A percentile compares a stretch with the other conserved stretches of the same genome.
Conservation (phyloP, 2,797 vertebrate genomes). For the Diplodus puntazzo region DNA sequence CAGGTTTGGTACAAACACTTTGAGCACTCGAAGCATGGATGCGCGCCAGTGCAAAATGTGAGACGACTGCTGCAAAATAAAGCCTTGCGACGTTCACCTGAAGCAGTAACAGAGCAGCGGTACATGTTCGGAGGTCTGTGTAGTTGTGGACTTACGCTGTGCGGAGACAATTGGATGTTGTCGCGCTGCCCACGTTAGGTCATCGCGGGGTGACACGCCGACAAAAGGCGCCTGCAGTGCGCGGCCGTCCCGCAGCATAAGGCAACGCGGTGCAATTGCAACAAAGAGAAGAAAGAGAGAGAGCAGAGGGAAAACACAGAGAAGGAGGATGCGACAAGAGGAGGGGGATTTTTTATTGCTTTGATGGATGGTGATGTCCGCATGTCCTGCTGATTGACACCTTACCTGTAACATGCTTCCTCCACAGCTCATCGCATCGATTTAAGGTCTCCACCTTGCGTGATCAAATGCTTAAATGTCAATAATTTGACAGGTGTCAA, state of each 20-base stretch:
- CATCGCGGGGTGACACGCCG: conserved; percentile 45
- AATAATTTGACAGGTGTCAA: conserved; percentile 66
- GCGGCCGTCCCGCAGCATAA: conserved; percentile 29
- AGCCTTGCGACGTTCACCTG: neutral
- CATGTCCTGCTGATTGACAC: conserved; percentile 53
- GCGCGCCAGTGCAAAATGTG: neutral
- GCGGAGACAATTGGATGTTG: conserved; percentile 11
- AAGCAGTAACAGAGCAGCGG: neutral
- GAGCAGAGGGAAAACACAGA: neutral
- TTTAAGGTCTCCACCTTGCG: conserved; percentile 23
- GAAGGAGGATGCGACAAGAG: conserved; percentile 1
- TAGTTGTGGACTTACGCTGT: neutral
- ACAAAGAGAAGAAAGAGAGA: conserved; percentile 19
- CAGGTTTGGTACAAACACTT: too few species aligned
- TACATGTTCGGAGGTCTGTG: neutral
- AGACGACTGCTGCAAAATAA: neutral
- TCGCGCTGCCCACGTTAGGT: conserved; percentile 45
- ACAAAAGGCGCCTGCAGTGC: conserved; percentile 49
- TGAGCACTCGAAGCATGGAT: neutral
- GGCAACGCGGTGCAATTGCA: conserved; percentile 48
- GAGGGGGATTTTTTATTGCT: neutral
- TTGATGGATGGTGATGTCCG: neutral
- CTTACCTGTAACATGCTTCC: conserved; percentile 52
- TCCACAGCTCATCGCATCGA: conserved; percentile 35
- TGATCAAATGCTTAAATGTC: conserved; percentile 37